phyloP scores from a whole-genome alignment of 2,888 invertebrate species.

The Dimorphilus gyrociliatus region DNA sequence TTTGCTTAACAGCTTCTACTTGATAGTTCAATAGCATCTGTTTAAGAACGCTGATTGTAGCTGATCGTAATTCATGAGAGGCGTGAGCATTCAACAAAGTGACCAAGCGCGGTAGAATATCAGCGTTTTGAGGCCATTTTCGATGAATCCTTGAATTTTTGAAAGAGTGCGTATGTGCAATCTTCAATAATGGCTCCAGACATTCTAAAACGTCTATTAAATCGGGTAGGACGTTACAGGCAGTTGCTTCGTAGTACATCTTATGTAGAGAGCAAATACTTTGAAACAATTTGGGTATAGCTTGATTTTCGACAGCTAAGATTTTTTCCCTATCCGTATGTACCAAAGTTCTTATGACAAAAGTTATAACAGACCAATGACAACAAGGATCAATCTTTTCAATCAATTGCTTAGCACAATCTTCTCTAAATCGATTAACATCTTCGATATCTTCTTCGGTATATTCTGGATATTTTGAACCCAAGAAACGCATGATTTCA shows the following conservation, averaged over 20 bases:
- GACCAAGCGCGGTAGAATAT: no score
- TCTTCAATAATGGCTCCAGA: constrained; percentile 41
- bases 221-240: constrained; percentile 66
- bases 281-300: no score
- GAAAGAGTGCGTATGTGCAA: constrained; percentile 20
- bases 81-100: no score
- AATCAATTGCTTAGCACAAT: constrained; percentile 70
- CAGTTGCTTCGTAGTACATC: constrained; percentile 83
- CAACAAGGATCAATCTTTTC: constrained; percentile 60
- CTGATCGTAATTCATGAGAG: no score
- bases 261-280: constrained; percentile 75
- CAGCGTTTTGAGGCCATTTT: no score
- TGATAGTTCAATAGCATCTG: no score
- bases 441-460: constrained; percentile 60
- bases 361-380: neutral
- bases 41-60: no score
- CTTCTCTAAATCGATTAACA: constrained; percentile 65
- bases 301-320: no score
- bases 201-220: constrained; percentile 58
- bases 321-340: neutral
- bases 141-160: no score
- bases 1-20: no score
- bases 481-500: constrained; percentile 72
- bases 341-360: neutral
- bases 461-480: constrained; percentile 61